Conservation (phyloP, 2,797 vertebrate species). For the Fringilla coelebs region DNA sequence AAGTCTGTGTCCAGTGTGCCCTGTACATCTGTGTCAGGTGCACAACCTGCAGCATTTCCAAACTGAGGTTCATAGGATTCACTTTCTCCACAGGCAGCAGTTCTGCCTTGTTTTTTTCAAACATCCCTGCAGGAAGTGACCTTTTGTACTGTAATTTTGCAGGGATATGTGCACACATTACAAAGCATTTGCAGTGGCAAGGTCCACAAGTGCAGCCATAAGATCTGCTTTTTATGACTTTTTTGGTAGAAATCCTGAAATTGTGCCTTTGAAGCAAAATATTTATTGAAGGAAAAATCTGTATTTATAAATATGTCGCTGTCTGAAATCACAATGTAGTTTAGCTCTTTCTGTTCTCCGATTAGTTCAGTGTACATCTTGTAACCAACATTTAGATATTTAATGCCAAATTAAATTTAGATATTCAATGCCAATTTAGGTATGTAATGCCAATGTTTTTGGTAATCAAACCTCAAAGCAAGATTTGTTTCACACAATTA, state of each 20-base stretch:
- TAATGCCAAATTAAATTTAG: not conserved
- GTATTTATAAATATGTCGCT: not conserved
- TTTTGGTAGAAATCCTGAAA: not conserved
- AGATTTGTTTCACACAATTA: not conserved
- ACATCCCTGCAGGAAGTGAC: not conserved
- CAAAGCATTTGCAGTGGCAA: not conserved
- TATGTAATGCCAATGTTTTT: not conserved
- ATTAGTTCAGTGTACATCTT: not conserved
- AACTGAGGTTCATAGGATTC: rapidly evolving
- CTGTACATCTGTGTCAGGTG: rapidly evolving
- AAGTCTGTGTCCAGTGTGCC: not conserved
- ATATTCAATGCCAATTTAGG: not conserved
- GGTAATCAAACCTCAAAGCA: not conserved
- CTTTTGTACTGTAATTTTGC: not conserved
- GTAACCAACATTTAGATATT: not conserved
- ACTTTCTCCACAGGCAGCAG: not conserved
- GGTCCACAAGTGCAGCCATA: not conserved
- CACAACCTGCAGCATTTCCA: not conserved
- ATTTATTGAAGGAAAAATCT: not conserved
- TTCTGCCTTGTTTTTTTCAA: not conserved
- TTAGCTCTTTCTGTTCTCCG: not conserved
- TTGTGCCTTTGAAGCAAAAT: not conserved
- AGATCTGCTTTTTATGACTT: not conserved
- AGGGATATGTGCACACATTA: rapidly evolving
- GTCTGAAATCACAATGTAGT: not conserved